phyloP scores from a whole-genome alignment of 2,888 invertebrate genomes.

The Cryptus armator region DNA sequence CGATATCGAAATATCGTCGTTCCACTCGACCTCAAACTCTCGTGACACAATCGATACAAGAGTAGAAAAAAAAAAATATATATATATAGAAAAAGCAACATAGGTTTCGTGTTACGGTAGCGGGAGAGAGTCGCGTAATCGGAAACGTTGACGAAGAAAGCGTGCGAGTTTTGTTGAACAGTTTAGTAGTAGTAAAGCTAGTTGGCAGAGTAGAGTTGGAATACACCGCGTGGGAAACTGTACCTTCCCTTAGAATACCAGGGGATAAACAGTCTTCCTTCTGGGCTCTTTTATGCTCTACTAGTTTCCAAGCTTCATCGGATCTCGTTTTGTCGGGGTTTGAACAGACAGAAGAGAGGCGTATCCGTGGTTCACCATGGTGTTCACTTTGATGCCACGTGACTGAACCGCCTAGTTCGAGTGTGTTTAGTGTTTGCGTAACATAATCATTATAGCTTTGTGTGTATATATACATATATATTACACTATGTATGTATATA shows the following conservation, averaged over 20 bases:
- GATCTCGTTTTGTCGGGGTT: slow-evolving; percentile 44
- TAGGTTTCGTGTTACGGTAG: slow-evolving; percentile 38
- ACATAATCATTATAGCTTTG: slow-evolving; percentile 76
- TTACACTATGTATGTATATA: background rate
- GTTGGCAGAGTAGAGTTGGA: background rate
- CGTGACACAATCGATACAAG: slow-evolving; percentile 12
- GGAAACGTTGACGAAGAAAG: slow-evolving; percentile 63
- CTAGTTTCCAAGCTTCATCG: slow-evolving; percentile 51
- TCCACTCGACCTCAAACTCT: slow-evolving; percentile 32
- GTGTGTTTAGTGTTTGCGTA: slow-evolving; percentile 73
- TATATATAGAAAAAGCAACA: slow-evolving; percentile 31
- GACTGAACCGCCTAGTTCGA: slow-evolving; percentile 68
- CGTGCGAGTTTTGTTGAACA: slow-evolving; percentile 56
- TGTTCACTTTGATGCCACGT: slow-evolving; percentile 77
- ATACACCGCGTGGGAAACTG: slow-evolving; percentile 60
- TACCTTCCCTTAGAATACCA: background rate
- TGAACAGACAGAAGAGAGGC: slow-evolving; percentile 36
- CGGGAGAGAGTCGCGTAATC: slow-evolving; percentile 54
- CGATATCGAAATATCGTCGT: slow-evolving; percentile 16
- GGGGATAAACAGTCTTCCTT: slow-evolving; percentile 33
- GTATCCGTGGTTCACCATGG: slow-evolving; percentile 71
- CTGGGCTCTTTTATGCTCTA: slow-evolving; percentile 46
- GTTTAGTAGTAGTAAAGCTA: slow-evolving; percentile 43
- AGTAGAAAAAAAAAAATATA: background rate
- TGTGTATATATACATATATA: background rate